Percentiles rank a stretch among this genome's conserved stretches.
phyloP scores from a whole-genome alignment of 1,140 invertebrate genomes.

The Whitmania pigra region DNA sequence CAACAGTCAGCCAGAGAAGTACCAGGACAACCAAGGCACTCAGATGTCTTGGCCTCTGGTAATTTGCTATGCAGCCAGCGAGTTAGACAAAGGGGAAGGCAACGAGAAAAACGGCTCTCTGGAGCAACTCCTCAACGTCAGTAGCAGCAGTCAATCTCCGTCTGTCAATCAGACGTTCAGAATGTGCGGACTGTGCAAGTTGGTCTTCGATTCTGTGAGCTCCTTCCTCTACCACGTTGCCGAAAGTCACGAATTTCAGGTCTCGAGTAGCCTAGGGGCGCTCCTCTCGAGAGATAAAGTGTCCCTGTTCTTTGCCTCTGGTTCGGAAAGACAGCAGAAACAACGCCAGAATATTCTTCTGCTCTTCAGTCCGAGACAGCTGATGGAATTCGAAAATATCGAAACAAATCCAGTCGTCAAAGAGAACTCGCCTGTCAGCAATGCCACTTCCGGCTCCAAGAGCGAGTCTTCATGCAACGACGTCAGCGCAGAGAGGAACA shows the following conservation, averaged over 20 bases:
- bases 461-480: background rate
- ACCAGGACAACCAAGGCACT: background rate
- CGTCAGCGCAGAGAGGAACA: background rate
- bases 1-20: background rate
- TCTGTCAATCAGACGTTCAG: conserved; percentile 1
- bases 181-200: background rate
- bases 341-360: too few species aligned
- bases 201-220: background rate
- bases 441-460: background rate
- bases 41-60: background rate
- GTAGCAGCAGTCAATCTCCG: background rate
- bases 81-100: background rate
- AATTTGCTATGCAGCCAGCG: conserved; percentile 5
- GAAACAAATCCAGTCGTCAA: too few species aligned
- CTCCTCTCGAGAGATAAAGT: too few species aligned
- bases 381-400: too few species aligned
- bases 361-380: too few species aligned
- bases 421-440: too few species aligned
- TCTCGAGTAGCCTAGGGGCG: too few species aligned
- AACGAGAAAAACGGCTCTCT: background rate
- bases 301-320: too few species aligned
- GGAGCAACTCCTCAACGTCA: background rate
- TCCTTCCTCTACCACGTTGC: background rate
- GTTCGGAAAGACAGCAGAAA: too few species aligned
- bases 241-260: background rate